Conservation (phyloP, 1,140 invertebrate genomes). For the Drosophila lacteicornis region DNA sequence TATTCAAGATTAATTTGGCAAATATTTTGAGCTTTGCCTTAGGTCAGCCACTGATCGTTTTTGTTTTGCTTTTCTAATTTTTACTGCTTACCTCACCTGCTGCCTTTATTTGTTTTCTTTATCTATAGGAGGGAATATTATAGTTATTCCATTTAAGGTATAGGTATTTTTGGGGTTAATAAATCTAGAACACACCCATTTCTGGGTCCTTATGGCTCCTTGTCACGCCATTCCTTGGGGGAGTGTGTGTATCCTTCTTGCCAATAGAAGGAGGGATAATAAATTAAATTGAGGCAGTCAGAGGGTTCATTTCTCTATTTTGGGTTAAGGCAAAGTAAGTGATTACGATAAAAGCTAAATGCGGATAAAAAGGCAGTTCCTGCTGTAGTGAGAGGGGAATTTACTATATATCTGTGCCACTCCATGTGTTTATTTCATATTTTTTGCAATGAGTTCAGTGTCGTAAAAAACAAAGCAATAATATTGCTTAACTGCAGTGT, state of each 20-base stretch:
- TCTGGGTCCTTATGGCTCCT: conserved; percentile 1
- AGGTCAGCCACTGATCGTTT: conserved; percentile 20
- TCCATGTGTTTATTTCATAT: not conserved
- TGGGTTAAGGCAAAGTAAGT: not conserved
- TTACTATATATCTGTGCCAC: not conserved
- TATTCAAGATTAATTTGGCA: conserved; percentile 68
- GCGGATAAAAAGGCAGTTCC: not conserved
- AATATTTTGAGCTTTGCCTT: conserved; percentile 46
- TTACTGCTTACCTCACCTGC: conserved; percentile 45
- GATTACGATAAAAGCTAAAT: conserved; percentile 6
- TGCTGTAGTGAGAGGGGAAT: not conserved
- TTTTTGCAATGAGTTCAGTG: not conserved
- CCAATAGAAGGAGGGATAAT: conserved; percentile 1
- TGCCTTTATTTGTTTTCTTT: conserved; percentile 20
- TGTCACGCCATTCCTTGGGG: conserved; percentile 21
- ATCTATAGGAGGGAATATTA: conserved; percentile 21
- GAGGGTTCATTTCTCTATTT: not conserved
- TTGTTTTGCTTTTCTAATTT: conserved; percentile 13
- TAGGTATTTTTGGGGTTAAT: conserved; percentile 9
- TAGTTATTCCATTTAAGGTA: conserved; percentile 7
- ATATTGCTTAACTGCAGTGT: conserved; percentile 9
- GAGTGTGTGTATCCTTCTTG: not conserved
- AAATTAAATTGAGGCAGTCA: conserved; percentile 13
- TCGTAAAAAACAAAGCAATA: conserved; percentile 1
- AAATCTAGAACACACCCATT: conserved; percentile 18